Evolutionary conservation across 2,797 vertebrate genomes (phyloP).

Genomic region (Poecile montanus): DNA sequence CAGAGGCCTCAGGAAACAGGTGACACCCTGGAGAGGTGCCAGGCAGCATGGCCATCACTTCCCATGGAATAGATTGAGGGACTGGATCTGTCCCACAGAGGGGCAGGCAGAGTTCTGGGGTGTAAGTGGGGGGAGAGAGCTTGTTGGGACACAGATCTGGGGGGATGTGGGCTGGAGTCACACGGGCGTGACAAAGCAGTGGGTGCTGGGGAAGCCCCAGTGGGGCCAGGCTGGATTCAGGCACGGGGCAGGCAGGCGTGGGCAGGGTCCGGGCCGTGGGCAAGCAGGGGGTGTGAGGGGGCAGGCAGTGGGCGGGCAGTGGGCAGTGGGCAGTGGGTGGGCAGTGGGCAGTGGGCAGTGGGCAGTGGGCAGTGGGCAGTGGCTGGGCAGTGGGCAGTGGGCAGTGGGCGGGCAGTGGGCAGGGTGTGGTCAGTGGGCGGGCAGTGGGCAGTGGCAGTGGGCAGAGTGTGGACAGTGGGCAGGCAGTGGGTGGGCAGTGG

Average conservation of each 20-base stretch:
- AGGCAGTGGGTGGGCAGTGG: background rate
- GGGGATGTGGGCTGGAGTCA: background rate
- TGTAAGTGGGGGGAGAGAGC: background rate
- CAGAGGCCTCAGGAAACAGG: background rate
- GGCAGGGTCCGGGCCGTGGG: fast-evolving
- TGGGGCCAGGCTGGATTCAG: background rate
- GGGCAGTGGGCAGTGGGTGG: no score
- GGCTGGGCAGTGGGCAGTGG: no score
- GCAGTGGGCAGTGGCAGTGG: no score
- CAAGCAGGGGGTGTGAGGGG: fast-evolving
- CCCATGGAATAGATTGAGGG: background rate
- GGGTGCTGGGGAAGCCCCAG: background rate
- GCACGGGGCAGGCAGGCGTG: background rate
- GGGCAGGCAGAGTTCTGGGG: background rate
- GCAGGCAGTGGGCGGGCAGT: no score
- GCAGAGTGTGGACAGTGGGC: no score
- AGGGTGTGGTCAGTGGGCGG: background rate
- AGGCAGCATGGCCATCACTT: fast-evolving
- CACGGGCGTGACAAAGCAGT: background rate
- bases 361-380: no score
- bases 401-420: background rate
- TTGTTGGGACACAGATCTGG: background rate
- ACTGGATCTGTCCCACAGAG: background rate
- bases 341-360: background rate
- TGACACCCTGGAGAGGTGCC: background rate